Evolutionary conservation across 2,113 vertebrate genomes (phyloP).

Genomic region (Bubo bubo): DNA sequence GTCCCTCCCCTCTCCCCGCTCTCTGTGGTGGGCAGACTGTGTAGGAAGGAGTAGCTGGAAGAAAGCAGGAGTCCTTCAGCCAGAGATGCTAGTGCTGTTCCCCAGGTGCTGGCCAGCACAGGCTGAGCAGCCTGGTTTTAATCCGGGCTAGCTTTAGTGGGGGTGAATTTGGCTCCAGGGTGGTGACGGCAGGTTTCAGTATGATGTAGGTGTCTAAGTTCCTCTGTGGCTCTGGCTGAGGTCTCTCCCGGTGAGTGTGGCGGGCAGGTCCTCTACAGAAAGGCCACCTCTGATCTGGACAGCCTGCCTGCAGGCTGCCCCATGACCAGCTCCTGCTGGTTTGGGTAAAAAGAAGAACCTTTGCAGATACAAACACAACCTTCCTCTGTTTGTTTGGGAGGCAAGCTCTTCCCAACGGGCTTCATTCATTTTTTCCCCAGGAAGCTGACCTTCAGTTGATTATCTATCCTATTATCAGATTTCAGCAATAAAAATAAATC

Average conservation of each 20-base stretch:
- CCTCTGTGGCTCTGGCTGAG: neutral
- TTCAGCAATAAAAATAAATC: neutral
- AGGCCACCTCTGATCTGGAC: neutral
- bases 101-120: neutral
- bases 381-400: neutral
- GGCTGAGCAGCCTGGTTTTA: neutral
- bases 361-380: neutral
- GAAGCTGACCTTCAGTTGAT: neutral
- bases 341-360: neutral
- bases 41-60: neutral
- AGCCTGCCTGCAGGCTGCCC: neutral
- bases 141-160: neutral
- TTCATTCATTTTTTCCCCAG: neutral
- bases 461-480: neutral
- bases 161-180: neutral
- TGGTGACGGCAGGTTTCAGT: neutral
- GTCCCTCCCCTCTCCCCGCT: neutral
- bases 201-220: neutral
- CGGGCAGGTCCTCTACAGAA: neutral
- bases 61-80: neutral
- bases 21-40: rapidly evolving
- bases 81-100: neutral
- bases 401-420: neutral
- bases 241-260: neutral
- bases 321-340: neutral